These are phyloP conservation scores for Anguilla pacifica DNA, from an alignment of 2,797 vertebrate species.

Conservation along the genomic window DNA sequence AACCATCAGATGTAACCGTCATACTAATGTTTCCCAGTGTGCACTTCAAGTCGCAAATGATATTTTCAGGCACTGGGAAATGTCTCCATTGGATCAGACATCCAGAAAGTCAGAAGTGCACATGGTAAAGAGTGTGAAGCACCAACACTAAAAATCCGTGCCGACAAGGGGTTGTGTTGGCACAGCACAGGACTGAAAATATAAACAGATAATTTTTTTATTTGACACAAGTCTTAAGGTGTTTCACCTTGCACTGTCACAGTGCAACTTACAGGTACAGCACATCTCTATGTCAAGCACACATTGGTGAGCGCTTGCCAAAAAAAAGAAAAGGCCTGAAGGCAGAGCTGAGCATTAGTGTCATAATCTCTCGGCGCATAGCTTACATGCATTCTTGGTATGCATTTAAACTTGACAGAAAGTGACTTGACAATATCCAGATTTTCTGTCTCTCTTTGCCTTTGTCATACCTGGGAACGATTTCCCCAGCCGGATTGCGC, in stretches of 20 bases:
- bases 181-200: constrained; percentile 7
- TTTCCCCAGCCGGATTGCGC: constrained; percentile 6
- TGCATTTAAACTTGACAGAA: constrained; percentile 3
- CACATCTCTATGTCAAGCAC: background rate
- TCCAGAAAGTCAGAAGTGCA: background rate
- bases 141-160: background rate
- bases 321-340: background rate
- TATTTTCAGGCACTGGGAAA: background rate
- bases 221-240: background rate
- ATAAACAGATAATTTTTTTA: constrained; percentile 22
- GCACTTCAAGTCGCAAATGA: background rate
- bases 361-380: constrained; percentile 13
- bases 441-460: background rate
- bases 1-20: background rate
- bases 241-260: background rate
- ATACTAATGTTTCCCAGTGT: background rate
- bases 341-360: constrained; percentile 7
- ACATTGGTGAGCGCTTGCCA: constrained; percentile 3
- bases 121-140: background rate
- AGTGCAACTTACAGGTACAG: background rate
- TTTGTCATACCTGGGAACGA: background rate
- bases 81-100: background rate
- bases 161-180: background rate
- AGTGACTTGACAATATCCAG: constrained; percentile 3
- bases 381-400: background rate